These are phyloP conservation scores for Cydia splendana DNA, from an alignment of 1,140 invertebrate genomes.

Conservation along the genomic window DNA sequence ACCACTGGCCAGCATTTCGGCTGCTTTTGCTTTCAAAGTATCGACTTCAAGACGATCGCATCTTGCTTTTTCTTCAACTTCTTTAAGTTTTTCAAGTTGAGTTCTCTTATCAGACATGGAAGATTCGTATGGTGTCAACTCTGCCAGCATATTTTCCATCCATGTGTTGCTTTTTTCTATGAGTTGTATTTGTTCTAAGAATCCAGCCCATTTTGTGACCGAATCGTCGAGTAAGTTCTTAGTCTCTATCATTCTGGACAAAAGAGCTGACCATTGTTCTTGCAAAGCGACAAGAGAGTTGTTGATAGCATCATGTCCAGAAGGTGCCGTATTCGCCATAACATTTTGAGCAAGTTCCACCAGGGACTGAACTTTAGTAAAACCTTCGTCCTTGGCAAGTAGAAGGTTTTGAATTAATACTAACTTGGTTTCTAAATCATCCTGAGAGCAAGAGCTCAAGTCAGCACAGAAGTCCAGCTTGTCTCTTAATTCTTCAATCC, in stretches of 20 bases:
- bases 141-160: conserved; percentile 86
- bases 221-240: conserved; percentile 94
- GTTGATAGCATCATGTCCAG: conserved; percentile 93
- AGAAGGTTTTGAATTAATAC: conserved; percentile 92
- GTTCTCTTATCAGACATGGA: conserved; percentile 91
- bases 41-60: conserved; percentile 97
- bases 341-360: conserved; percentile 95
- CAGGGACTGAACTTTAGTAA: conserved; percentile 90
- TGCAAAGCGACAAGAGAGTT: conserved; percentile 90
- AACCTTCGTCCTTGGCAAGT: conserved; percentile 94
- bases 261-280: conserved; percentile 93
- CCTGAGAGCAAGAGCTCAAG: conserved; percentile 88
- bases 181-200: conserved; percentile 92
- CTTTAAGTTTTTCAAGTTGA: conserved; percentile 92
- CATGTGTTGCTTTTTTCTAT: conserved; percentile 91
- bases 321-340: conserved; percentile 94
- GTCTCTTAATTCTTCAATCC: conserved; percentile 91
- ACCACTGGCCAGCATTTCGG: conserved; percentile 92
- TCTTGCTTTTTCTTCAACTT: conserved; percentile 92
- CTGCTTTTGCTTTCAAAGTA: conserved; percentile 90
- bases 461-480: conserved; percentile 93
- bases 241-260: conserved; percentile 93
- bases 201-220: conserved; percentile 93
- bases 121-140: conserved; percentile 87
- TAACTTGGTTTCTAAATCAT: conserved; percentile 92